phyloP scores from a whole-genome alignment of 2,797 vertebrate genomes.

The Gallinago stenura region DNA sequence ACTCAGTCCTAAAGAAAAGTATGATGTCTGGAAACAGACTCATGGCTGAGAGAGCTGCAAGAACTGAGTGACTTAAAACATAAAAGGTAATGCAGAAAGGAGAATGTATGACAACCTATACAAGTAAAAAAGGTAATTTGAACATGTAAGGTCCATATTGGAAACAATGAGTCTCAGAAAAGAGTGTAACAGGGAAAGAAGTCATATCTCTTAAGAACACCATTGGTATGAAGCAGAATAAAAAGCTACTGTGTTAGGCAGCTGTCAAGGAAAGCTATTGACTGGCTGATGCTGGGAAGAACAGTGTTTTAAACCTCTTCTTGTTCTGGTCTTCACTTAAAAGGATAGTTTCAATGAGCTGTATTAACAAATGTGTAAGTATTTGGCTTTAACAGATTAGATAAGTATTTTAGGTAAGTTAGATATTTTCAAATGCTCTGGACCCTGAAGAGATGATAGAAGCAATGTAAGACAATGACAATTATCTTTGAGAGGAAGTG shows the following conservation, averaged over 20 bases:
- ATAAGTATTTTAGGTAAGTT: neutral
- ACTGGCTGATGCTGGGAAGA: neutral
- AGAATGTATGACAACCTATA: neutral
- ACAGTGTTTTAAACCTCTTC: neutral
- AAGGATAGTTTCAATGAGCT: neutral
- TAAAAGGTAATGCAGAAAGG: neutral
- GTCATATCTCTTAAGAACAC: neutral
- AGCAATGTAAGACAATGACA: neutral
- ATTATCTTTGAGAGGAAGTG: neutral
- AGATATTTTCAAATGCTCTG: neutral
- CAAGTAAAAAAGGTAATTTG: neutral
- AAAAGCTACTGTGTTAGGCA: neutral
- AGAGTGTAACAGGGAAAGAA: neutral
- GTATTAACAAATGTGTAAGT: neutral
- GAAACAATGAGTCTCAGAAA: neutral
- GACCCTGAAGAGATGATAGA: neutral
- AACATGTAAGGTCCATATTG: rapidly evolving
- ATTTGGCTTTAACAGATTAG: neutral
- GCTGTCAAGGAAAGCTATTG: neutral
- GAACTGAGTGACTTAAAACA: neutral
- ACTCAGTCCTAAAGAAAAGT: neutral
- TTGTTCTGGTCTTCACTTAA: neutral
- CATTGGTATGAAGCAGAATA: neutral
- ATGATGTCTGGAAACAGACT: neutral
- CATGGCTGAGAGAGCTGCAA: neutral